These are phyloP conservation scores for Mythimna lalbum DNA, from an alignment of 2,888 invertebrate species.

Conservation along the genomic window DNA sequence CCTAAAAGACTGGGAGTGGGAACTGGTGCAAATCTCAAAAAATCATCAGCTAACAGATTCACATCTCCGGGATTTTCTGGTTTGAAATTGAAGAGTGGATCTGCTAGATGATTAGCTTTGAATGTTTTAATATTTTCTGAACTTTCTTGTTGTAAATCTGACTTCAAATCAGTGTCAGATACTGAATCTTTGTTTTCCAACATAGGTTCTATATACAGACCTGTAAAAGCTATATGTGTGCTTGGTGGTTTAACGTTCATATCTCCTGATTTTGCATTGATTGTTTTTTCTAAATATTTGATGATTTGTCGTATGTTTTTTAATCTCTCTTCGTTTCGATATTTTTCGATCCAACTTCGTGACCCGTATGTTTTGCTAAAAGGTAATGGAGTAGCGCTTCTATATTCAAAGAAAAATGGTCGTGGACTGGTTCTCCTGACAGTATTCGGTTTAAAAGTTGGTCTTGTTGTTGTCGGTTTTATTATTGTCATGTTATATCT, in stretches of 20 bases:
- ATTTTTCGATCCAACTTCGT: constrained; percentile 84
- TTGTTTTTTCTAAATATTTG: constrained; percentile 85
- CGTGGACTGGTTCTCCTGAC: constrained; percentile 86
- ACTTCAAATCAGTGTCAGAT: constrained; percentile 33
- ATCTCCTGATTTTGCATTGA: constrained; percentile 86
- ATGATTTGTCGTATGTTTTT: constrained; percentile 86
- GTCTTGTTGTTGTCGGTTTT: constrained; percentile 62
- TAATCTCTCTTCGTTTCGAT: constrained; percentile 84
- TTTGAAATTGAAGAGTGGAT: constrained; percentile 93
- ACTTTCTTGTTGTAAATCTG: constrained; percentile 68
- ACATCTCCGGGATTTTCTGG: constrained; percentile 94
- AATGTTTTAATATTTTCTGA: constrained; percentile 71
- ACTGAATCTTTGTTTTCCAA: constrained; percentile 63
- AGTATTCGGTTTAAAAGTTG: constrained; percentile 62
- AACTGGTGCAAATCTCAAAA: constrained; percentile 79
- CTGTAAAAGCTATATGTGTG: constrained; percentile 83
- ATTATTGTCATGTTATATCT: constrained; percentile 60
- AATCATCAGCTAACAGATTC: constrained; percentile 92
- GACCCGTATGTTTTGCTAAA: constrained; percentile 82
- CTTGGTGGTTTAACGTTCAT: constrained; percentile 75
- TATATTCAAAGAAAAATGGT: constrained; percentile 87
- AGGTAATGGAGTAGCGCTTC: constrained; percentile 82
- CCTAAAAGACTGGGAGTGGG: constrained; percentile 63
- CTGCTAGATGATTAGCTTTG: constrained; percentile 83
- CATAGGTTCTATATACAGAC: constrained; percentile 80